These are phyloP conservation scores for Synergus japonicus DNA, from an alignment of 2,888 invertebrate genomes.

Conservation along the genomic window DNA sequence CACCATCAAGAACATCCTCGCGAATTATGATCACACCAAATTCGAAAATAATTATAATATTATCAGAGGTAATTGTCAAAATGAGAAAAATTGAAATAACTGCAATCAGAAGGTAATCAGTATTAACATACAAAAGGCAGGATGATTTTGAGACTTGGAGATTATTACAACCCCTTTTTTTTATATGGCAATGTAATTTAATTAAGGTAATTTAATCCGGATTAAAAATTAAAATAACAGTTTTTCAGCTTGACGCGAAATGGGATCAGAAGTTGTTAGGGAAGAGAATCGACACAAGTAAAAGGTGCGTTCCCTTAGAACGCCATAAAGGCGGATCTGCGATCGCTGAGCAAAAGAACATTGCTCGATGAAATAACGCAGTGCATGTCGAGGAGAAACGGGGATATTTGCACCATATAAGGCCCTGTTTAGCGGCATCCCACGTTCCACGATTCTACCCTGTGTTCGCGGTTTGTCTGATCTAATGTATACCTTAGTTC, in stretches of 20 bases:
- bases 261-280: background rate
- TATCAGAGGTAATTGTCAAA: background rate
- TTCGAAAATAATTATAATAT: background rate
- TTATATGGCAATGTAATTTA: too few species aligned
- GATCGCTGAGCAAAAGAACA: constrained; percentile 46
- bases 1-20: constrained; percentile 21
- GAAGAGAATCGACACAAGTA: constrained; percentile 21
- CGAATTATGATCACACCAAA: constrained; percentile 6
- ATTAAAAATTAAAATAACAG: too few species aligned
- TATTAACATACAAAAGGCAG: too few species aligned
- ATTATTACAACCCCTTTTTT: too few species aligned
- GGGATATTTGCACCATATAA: constrained; percentile 67
- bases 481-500: constrained; percentile 49
- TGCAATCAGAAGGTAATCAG: too few species aligned
- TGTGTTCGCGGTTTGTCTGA: constrained; percentile 50
- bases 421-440: constrained; percentile 65
- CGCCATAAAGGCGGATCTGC: constrained; percentile 43
- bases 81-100: too few species aligned
- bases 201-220: too few species aligned
- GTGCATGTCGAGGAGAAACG: constrained; percentile 28
- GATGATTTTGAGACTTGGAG: too few species aligned
- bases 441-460: constrained; percentile 52
- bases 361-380: constrained; percentile 50
- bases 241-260: too few species aligned
- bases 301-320: constrained; percentile 47